Evolutionary conservation across 2,113 vertebrate genomes (phyloP), one percentile per base, ranked within the genome.

Genomic region (Eublepharis macularius): DNA sequence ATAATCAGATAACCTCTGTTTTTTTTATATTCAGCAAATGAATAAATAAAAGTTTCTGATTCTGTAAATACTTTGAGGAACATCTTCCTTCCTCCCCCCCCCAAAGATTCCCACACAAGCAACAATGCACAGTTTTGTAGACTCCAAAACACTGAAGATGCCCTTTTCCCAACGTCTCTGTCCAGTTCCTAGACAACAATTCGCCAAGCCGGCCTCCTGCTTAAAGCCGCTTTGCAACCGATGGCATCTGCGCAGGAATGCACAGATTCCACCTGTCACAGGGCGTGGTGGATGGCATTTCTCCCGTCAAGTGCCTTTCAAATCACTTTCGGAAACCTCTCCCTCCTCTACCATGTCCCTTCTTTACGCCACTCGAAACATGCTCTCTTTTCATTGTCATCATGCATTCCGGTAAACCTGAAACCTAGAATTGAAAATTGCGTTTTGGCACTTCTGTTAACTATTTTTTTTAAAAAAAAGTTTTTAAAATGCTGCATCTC

Each of bases 31-130:
- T 92, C 94, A 95, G 94, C 93, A 94, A 96, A 97, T 95, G 96
- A 98, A 98, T 98, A 98, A 98, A 98, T 97, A 98, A 96, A 94
- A 95, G 13, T 94, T 96, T 96, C 94, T 95, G 92, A 95, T 97
- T 95, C 29, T 93, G 93, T 93, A 97, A 96, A 96, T 95, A 96
- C 94, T 93, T 83, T 93, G 90, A 94, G 88, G 91, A 81, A 29
- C n/a, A 85, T 9, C 88, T 89, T 91, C 85, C 91, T 92, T 94
- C 19, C n/a, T 19, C 12, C 5, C 32, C 17, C 9, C 4, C 17
- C 12, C 47, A 93, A 94, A 93, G 63, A 92, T 86, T 89, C 92
- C 89, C 78, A 88, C 91, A 89, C 80, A 34, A 51, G 91, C 17
- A 13, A 65, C 11, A 4, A 39, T 45, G 41, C 54, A 47, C 19